Evolutionary conservation across 2,797 vertebrate species (phyloP), one percentile per base, ranked within the genome.

Genomic region (Falco naumanni): DNA sequence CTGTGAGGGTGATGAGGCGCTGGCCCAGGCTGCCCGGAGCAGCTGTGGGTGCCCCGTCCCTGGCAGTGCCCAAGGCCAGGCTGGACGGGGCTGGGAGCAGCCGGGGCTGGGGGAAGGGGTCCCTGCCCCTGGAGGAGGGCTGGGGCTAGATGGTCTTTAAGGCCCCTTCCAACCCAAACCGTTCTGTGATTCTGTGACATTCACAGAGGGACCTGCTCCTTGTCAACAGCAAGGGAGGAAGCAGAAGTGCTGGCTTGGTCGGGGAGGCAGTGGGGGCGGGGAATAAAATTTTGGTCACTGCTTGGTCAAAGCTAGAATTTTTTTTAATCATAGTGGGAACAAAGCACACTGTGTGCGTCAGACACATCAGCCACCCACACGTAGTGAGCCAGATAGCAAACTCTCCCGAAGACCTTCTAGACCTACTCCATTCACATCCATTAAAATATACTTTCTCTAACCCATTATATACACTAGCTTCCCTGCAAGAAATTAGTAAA

Each of bases 41-140:
- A 1, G 10, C 1, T 45, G 25, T 8, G 13, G 19, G 7, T 47
- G 8, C 5, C 10, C 17, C 11, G 7, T 15, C 15, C 16, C 34
- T 14, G 22, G 15, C 13, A 45, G 19, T 4, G 10, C 34, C 13
- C 50, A 75, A 51, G 33, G 7, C 28, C 33, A 47, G 37, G 13
- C 0, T 94, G 37, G 41, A 48, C 6, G 4, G 2, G 50, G 8
- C 28, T 72, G 43, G 64, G 31, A 76, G 13, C 11, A 90, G 6
- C 9, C 11, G 54, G 12, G 2, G 53, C 16, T 43, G 31, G 28
- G 28, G 18, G 45, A 37, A 60, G 8, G 2, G 66, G 9, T 7
- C 33, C 43, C 26, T 51, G 16, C 4, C 34, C 4, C 2, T 4
- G 8, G 33, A 13, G 68, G 26, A 10, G 8, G 20, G 0, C 8